Evolutionary conservation across 2,113 vertebrate genomes (phyloP).

Genomic region (Artemisiospiza belli): DNA sequence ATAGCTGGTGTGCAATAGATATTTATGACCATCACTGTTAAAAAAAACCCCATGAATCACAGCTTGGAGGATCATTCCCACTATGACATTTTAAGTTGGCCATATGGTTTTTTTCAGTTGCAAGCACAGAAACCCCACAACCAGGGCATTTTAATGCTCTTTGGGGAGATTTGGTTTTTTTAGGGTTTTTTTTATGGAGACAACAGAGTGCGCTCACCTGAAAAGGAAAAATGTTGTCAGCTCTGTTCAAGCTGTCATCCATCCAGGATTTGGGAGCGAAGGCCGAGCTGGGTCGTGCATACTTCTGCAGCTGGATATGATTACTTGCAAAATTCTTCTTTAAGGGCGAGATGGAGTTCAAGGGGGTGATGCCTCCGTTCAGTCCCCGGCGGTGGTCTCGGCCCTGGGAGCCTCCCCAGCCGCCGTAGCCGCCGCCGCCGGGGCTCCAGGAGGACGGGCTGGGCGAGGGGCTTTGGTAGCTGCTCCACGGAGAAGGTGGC

Average conservation of each 20-base stretch:
- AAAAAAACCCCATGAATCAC: background rate
- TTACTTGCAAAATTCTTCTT: conserved; percentile 99
- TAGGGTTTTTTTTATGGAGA: background rate
- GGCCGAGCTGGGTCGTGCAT: conserved; percentile 89
- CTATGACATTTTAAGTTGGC: background rate
- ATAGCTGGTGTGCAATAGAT: background rate
- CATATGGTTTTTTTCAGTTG: background rate
- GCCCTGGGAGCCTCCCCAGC: conserved; percentile 96
- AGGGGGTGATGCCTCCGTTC: conserved; percentile 89
- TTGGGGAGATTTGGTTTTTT: background rate
- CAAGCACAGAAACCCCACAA: background rate
- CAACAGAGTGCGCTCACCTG: conserved; percentile 81
- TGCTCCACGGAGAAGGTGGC: conserved; percentile 96
- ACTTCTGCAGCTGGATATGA: conserved; percentile 95
- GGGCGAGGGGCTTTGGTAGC: conserved; percentile 96
- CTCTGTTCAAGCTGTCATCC: conserved; percentile 92
- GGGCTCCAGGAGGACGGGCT: conserved; percentile 96
- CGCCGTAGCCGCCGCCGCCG: conserved; percentile 90
- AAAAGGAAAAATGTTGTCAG: conserved; percentile 95
- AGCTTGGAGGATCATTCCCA: conserved; percentile 1
- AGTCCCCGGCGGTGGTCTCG: conserved; percentile 93
- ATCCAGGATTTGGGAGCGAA: conserved; percentile 98
- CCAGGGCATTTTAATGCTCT: background rate
- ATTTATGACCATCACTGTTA: background rate
- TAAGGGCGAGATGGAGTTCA: conserved; percentile 96